These are phyloP conservation scores for Pemphigus obesinymphae DNA, from an alignment of 1,140 invertebrate genomes.

Conservation along the genomic window DNA sequence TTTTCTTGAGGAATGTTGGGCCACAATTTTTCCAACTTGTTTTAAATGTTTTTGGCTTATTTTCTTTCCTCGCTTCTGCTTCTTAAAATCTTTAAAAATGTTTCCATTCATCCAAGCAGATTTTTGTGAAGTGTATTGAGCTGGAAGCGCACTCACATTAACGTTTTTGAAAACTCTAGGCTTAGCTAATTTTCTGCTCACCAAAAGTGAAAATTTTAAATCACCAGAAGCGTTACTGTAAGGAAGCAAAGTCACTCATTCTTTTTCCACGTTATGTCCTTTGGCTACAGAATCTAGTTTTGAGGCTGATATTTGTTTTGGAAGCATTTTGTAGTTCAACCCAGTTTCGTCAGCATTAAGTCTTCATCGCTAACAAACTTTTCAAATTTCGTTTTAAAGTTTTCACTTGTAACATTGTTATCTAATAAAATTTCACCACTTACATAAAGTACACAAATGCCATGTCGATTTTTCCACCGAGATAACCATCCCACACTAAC, in stretches of 20 bases:
- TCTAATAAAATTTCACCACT: slow-evolving; percentile 45
- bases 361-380: slow-evolving; percentile 36
- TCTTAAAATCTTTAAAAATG: slow-evolving; percentile 43
- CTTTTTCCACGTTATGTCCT: slow-evolving; percentile 19
- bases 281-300: slow-evolving; percentile 41
- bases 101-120: slow-evolving; percentile 43
- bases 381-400: slow-evolving; percentile 38
- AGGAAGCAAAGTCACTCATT: slow-evolving; percentile 48
- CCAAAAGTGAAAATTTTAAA: slow-evolving; percentile 29
- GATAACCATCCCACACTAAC: not conserved
- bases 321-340: slow-evolving; percentile 48
- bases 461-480: slow-evolving; percentile 43
- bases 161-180: slow-evolving; percentile 47
- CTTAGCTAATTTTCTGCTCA: slow-evolving; percentile 50
- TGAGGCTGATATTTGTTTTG: slow-evolving; percentile 45
- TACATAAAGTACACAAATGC: slow-evolving; percentile 38
- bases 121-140: slow-evolving; percentile 18
- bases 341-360: slow-evolving; percentile 47
- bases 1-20: not conserved
- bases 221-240: slow-evolving; percentile 50
- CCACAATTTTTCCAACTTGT: slow-evolving; percentile 2
- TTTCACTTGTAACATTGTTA: slow-evolving; percentile 26
- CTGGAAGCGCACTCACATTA: slow-evolving; percentile 22
- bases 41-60: not conserved
- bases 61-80: not conserved